Conservation (phyloP, 2,113 vertebrate genomes). For the Regulus satrapa region DNA sequence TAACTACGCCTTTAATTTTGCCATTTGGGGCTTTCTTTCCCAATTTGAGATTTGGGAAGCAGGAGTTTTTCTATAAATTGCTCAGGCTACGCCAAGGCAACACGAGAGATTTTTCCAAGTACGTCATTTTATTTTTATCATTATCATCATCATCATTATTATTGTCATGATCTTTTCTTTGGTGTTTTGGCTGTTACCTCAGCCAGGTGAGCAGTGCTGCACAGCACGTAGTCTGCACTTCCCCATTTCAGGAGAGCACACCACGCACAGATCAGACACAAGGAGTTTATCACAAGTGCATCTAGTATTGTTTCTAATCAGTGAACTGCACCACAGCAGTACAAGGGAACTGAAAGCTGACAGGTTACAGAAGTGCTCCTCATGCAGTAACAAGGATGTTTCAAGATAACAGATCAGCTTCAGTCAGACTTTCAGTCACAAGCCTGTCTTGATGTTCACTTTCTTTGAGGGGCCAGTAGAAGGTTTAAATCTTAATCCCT, state of each 20-base stretch:
- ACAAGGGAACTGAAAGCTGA: background rate
- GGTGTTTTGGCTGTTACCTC: slow-evolving; percentile 19
- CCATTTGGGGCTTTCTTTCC: background rate
- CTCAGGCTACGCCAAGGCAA: background rate
- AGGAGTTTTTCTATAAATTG: background rate
- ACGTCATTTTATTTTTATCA: slow-evolving; percentile 56
- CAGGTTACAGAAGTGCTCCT: background rate
- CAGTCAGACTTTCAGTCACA: background rate
- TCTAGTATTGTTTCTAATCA: slow-evolving; percentile 47
- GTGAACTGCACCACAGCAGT: slow-evolving; percentile 19
- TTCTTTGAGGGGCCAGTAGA: background rate
- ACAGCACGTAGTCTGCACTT: slow-evolving; percentile 46
- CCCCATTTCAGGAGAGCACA: slow-evolving; percentile 31
- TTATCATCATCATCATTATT: background rate
- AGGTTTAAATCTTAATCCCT: background rate
- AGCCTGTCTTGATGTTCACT: background rate
- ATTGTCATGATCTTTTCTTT: background rate
- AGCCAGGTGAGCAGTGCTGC: background rate
- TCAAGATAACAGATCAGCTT: background rate
- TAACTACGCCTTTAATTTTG: background rate
- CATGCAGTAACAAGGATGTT: background rate
- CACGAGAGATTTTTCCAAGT: background rate
- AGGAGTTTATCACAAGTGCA: slow-evolving; percentile 55
- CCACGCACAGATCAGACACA: slow-evolving; percentile 62
- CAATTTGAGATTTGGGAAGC: background rate